These are phyloP conservation scores for Gorsachius goisagi DNA, from an alignment of 2,113 vertebrate species.

Conservation along the genomic window DNA sequence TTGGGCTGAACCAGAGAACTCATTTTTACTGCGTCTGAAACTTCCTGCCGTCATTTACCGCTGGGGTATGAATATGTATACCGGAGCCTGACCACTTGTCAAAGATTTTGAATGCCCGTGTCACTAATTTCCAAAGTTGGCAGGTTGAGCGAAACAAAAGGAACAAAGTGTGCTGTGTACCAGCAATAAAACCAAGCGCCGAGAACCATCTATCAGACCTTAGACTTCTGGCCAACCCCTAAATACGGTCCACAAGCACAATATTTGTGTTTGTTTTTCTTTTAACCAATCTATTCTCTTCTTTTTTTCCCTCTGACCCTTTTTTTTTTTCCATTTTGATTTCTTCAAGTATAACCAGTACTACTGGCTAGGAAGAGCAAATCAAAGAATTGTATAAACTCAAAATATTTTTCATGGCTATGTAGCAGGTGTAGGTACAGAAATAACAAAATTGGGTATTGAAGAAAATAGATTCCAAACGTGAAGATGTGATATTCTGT, in stretches of 20 bases:
- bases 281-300: neutral
- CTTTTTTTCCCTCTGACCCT: neutral
- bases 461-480: neutral
- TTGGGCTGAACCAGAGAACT: neutral
- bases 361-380: neutral
- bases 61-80: constrained; percentile 23
- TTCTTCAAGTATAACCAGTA: neutral
- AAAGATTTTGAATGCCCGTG: constrained; percentile 23
- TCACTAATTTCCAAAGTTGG: constrained; percentile 51
- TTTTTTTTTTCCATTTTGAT: neutral
- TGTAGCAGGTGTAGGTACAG: neutral
- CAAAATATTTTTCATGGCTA: neutral
- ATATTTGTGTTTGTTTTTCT: constrained; percentile 7
- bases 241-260: neutral
- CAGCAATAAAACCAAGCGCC: neutral
- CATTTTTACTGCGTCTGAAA: constrained; percentile 43
- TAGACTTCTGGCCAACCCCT: neutral
- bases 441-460: neutral
- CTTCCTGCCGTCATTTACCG: constrained; percentile 21
- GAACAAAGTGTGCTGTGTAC: constrained; percentile 33
- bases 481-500: neutral
- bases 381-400: neutral
- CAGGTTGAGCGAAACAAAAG: constrained; percentile 50
- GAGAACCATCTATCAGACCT: neutral
- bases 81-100: constrained; percentile 39